Base-by-base conservation (phyloP, 1,140 invertebrate species). In the Lutraria rhynchaena region DNA sequence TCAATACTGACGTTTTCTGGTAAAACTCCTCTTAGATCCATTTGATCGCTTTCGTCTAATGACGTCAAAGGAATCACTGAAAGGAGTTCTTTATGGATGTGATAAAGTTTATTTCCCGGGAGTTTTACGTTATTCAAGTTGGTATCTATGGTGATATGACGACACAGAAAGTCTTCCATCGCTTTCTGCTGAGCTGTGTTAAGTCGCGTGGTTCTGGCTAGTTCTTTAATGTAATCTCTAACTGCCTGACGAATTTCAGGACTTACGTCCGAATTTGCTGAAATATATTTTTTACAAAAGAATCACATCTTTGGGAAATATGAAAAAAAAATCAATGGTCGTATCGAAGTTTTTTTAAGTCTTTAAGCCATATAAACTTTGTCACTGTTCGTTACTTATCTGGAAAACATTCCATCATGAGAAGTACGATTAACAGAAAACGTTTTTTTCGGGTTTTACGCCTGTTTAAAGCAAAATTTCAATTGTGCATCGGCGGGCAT, bases 21-120 rank as follows among this genome's bases (percentile, higher is more conserved):
- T 13, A 53, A 22, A 7, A 58, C 49, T n/a, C 24, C 55, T 31
- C 58, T 70, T 9, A 81, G 33, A 44, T 81, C 78, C 67, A 71
- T 73, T 61, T 81, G 78, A 41, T 81, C 78, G 29, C 69, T 81
- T 74, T 81, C 78, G 49, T 63, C 69, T n/a, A 81, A 49, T 17
- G 69, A 63, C 7, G 57, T 63, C 4, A 81, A 0, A 19, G 63
- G 76, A 5, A 80, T 80, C 11, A 46, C 53, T 1, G 63, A 58
- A 11, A 69, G 17, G 0, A 73, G 33, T 37, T 55, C 24, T 61
- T 65, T 73, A 37, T 81, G 78, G n/a, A 81, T 73, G 13, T 46
- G 17, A 37, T 73, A 81, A 19, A 81, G 57, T 51, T 41, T 81
- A n/a, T 53, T 15, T 19, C 57, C 57, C 15, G 69, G 51, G n/a